These are phyloP conservation scores for Cacatua alba DNA, from an alignment of 2,113 vertebrate species.

Conservation along the genomic window DNA sequence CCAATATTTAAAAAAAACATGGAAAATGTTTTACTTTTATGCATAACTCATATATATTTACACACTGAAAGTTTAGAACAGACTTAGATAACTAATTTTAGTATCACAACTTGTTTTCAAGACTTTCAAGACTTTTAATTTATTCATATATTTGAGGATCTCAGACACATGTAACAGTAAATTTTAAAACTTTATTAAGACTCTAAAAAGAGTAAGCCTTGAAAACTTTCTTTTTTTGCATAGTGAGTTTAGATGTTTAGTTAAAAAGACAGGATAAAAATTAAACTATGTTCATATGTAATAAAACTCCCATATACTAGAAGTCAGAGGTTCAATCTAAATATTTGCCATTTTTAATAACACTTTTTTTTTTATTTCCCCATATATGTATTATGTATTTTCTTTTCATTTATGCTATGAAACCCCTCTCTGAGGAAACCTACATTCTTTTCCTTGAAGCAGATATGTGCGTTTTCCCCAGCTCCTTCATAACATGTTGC, in stretches of 20 bases:
- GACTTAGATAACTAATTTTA: not conserved
- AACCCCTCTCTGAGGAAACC: not conserved
- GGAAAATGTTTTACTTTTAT: not conserved
- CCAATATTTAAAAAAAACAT: not conserved
- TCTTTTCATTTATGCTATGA: not conserved
- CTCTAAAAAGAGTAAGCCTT: not conserved
- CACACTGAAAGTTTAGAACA: constrained; percentile 18
- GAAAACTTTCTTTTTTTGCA: constrained; percentile 24
- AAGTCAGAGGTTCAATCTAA: constrained; percentile 9
- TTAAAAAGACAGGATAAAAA: constrained; percentile 46
- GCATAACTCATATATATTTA: not conserved
- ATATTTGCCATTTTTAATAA: not conserved
- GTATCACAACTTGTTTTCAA: not conserved
- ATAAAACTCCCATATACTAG: constrained; percentile 20
- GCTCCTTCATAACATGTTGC: not conserved
- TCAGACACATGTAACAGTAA: not conserved
- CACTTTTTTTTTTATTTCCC: not conserved
- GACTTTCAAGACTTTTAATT: not conserved
- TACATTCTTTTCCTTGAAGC: not conserved
- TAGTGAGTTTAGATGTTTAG: not conserved
- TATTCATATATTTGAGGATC: not conserved
- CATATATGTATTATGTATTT: not conserved
- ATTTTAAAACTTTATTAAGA: not conserved
- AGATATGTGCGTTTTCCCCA: not conserved
- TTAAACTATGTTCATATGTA: not conserved